Base-by-base conservation (phyloP, 2,113 vertebrate species). In the Dasypus novemcinctus region DNA sequence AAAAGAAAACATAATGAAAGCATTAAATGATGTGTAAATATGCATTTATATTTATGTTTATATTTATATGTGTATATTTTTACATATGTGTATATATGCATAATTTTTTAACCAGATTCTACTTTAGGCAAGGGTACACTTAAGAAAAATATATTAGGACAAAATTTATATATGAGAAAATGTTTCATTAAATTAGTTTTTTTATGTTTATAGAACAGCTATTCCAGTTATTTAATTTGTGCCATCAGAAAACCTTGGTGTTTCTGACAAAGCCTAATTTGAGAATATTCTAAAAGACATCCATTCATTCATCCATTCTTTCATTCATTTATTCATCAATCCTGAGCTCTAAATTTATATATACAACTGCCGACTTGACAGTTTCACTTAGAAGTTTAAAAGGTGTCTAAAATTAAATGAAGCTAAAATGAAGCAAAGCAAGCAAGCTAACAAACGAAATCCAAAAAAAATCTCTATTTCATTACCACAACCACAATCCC, bases 281-380 rank as follows among this genome's bases (percentile, higher is more conserved):
- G 25, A 95, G 29, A 94, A 78, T 4, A 5, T 91, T 89, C 15
- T 25, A n/a, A 66, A 52, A 90, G 31, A 5, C 21, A 36, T 69
- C 54, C 18, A 29, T 88, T 95, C 20, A 27, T 93, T 66, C 81
- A 71, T 82, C 93, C 20, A 27, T 93, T 66, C 81, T 66, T 82
- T 93, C 10, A 89, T 33, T 91, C 41, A 75, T 46, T 92, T 6
- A 83, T 23, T 90, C 31, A 74, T 59, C 18, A 71, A 7, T 76
- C 79, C 57, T 90, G 21, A 84, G 7, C 1, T 85, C 21, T 68
- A 49, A 1, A 79, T 86, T 90, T 92, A 5, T 38, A 83, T 84
- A 90, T 36, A 12, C 29, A 89, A 76, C 3, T 57, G 8, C 20
- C 38, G 74, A 23, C 21, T 49, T 74, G 61, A 87, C 20, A 85